Base-by-base conservation (phyloP, 2,797 vertebrate species). In the Odontamblyopus lacepedii region DNA sequence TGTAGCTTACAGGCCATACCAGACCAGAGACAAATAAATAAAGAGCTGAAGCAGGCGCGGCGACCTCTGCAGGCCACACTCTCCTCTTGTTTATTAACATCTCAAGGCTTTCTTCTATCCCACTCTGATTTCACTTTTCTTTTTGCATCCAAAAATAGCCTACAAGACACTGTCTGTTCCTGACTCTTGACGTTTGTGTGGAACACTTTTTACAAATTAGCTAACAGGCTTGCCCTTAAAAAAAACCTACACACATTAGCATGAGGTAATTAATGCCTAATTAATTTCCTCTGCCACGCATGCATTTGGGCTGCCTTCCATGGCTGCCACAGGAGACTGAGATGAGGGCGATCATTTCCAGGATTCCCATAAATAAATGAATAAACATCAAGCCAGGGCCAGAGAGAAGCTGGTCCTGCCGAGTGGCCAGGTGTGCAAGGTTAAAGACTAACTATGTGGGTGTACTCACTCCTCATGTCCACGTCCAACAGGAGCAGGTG, bases 181-280 rank as follows among this genome's bases (percentile, higher is more conserved):
- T 48, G 48, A 87, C 86, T 83, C 84, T 84, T 85, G 77, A 87
- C 76, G 85, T 84, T 88, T 86, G 82, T 83, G 84, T 83, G 85
- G 78, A 92, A 90, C 91, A 90, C 83, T 90, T 90, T 89, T 91
- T 89, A 92, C 92, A 93, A 94, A 94, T 93, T 91, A 94, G 90
- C 91, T 85, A 91, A 94, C 93, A 94, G 92, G 81, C 85, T 82
- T 88, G 78, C 87, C 77, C 83, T 83, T 87, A 85, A 90, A 88
- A 87, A 87, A 87, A 73, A 82, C 82, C 83, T 86, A 90, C 90
- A 90, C 90, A 83, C 91, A 95, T 95, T 94, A 94, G 93, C 93
- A 94, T 93, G 90, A 93, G 92, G 90, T 94, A 94, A 95, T 94
- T 94, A 93, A 94, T 93, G 93, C 92, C 93, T 94, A 94, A 95